Conservation (phyloP, 2,888 invertebrate genomes). For the Tortrix viridana region DNA sequence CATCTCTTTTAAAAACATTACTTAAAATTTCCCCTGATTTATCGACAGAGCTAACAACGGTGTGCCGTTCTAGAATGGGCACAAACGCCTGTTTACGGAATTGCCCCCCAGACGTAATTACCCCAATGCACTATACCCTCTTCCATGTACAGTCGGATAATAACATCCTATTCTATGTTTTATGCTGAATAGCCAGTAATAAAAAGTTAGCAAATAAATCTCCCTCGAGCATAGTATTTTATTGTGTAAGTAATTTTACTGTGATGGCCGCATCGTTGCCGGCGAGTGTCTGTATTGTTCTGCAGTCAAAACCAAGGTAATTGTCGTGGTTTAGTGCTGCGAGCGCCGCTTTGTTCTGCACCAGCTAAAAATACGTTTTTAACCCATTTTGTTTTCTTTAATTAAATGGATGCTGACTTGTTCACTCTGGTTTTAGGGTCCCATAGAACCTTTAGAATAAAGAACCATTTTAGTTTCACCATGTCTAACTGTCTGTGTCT, state of each 20-base stretch:
- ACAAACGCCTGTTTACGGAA: too few species aligned
- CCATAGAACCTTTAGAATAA: too few species aligned
- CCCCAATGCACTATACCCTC: too few species aligned
- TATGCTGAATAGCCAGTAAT: constrained; percentile 23
- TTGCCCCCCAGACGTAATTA: too few species aligned
- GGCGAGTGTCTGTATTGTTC: constrained; percentile 37
- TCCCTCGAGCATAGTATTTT: constrained; percentile 28
- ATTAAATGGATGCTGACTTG: constrained; percentile 31
- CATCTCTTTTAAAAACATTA: too few species aligned
- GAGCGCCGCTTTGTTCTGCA: constrained; percentile 52
- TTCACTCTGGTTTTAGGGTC: background rate
- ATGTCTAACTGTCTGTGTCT: too few species aligned
- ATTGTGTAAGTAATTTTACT: constrained; percentile 38
- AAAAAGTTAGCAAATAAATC: constrained; percentile 36
- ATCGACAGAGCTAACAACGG: too few species aligned
- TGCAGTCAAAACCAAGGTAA: constrained; percentile 38
- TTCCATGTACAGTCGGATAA: too few species aligned
- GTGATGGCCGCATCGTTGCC: constrained; percentile 36
- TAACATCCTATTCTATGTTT: background rate
- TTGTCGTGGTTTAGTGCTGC: constrained; percentile 36
- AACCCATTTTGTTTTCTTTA: constrained; percentile 28
- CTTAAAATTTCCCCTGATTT: too few species aligned
- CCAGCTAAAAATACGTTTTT: constrained; percentile 51
- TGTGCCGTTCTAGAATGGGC: too few species aligned
- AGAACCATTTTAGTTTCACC: too few species aligned